Conservation (phyloP, 2,888 invertebrate genomes). For the Callimorpha dominula region DNA sequence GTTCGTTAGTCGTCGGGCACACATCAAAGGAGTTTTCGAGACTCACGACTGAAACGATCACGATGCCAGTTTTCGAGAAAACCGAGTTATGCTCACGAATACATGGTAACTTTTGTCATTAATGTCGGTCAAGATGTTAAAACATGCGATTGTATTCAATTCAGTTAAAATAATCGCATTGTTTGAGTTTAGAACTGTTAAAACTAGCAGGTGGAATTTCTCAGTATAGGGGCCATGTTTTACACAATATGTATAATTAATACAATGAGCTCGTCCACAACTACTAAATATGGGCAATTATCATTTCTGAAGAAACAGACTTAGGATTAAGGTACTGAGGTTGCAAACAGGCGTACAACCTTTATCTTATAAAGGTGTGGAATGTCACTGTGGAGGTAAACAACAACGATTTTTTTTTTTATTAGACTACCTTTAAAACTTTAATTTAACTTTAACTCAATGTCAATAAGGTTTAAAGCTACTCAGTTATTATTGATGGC, state of each 20-base stretch:
- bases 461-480: no score
- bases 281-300: background rate
- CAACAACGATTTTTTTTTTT: no score
- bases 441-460: no score
- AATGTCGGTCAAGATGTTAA: slow-evolving; percentile 59
- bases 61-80: slow-evolving; percentile 79
- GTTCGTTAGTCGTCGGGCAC: slow-evolving; percentile 76
- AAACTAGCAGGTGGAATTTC: slow-evolving; percentile 12
- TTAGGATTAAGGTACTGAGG: background rate
- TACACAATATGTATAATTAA: background rate
- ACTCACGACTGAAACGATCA: slow-evolving; percentile 78
- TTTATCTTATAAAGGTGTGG: no score
- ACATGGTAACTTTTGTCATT: slow-evolving; percentile 58
- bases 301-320: background rate
- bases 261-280: background rate
- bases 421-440: no score
- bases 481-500: no score
- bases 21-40: slow-evolving; percentile 75
- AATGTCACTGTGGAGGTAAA: no score
- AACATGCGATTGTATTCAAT: slow-evolving; percentile 53
- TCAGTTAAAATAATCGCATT: slow-evolving; percentile 45
- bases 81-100: slow-evolving; percentile 77
- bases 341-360: background rate
- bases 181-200: slow-evolving; percentile 29
- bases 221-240: background rate